Evolutionary conservation across 2,797 vertebrate genomes (phyloP).

Genomic region (Alfaro cultratus): DNA sequence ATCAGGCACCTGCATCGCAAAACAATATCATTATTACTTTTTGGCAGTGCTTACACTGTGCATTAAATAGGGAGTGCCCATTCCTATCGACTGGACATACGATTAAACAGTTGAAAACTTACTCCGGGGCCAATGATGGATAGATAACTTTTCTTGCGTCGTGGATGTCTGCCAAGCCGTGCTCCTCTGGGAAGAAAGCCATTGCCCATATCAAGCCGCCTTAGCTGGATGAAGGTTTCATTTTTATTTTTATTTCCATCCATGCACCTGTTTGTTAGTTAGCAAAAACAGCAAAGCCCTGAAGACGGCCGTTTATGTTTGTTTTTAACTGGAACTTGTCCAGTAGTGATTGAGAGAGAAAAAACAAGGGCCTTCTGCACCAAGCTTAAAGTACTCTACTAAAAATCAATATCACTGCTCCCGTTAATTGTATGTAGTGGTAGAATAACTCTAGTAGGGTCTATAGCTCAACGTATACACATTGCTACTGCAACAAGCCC

Average conservation of each 20-base stretch:
- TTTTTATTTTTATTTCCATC: background rate
- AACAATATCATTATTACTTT: background rate
- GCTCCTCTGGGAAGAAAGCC: background rate
- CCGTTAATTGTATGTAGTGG: slow-evolving; percentile 47
- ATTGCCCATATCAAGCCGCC: background rate
- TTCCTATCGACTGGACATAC: background rate
- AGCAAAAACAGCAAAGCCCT: background rate
- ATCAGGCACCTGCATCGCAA: background rate
- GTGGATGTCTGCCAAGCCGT: background rate
- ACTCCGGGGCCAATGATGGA: background rate
- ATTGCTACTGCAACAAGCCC: background rate
- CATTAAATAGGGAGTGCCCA: background rate
- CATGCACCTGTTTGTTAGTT: background rate
- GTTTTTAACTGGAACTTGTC: slow-evolving; percentile 23
- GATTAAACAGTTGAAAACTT: background rate
- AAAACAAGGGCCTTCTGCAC: slow-evolving; percentile 42
- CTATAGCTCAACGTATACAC: slow-evolving; percentile 13
- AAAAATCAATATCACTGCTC: slow-evolving; percentile 58
- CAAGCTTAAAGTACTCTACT: slow-evolving; percentile 24
- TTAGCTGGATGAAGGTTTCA: background rate
- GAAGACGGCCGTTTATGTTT: background rate
- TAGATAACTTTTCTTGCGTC: background rate
- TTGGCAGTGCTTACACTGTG: background rate
- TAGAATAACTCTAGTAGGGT: slow-evolving; percentile 15
- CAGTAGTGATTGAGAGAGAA: slow-evolving; percentile 38